Conservation (phyloP, 2,888 invertebrate species). For the Nasonia oneida region DNA sequence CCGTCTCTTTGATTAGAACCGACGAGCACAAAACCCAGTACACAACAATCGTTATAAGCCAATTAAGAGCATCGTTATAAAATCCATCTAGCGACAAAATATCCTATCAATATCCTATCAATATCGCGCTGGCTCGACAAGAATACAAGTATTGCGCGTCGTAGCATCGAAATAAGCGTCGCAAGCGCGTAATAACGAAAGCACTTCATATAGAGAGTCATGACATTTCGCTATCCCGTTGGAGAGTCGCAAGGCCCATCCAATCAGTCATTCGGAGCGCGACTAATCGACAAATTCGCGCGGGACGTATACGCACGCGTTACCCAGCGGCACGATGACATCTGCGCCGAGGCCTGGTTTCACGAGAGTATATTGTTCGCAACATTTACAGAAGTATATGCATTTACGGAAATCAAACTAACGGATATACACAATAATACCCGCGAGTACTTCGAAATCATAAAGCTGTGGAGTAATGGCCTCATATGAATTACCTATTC, state of each 20-base stretch:
- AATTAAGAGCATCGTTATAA: conserved; percentile 12
- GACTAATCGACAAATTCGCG: conserved; percentile 49
- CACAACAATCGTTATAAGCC: neutral
- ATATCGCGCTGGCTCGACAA: neutral
- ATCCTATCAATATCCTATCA: too few species aligned
- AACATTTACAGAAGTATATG: neutral
- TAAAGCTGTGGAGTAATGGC: too few species aligned
- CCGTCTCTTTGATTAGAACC: neutral
- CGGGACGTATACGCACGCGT: neutral
- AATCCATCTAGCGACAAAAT: neutral
- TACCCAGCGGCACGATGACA: neutral
- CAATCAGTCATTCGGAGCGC: conserved; percentile 51
- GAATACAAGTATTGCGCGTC: neutral
- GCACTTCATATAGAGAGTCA: conserved; percentile 30
- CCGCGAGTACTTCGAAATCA: too few species aligned
- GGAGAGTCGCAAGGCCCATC: conserved; percentile 51
- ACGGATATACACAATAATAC: too few species aligned
- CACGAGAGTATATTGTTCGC: neutral
- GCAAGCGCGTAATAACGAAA: conserved; percentile 3
- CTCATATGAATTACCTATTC: too few species aligned
- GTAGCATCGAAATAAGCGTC: neutral
- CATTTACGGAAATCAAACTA: too few species aligned
- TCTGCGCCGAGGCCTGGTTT: neutral
- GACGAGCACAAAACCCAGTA: neutral
- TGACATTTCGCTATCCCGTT: neutral